A percentile compares a stretch with the other conserved stretches of the same genome.
phyloP scores from a whole-genome alignment of 2,888 invertebrate genomes.

The Eretmocerus hayati region DNA sequence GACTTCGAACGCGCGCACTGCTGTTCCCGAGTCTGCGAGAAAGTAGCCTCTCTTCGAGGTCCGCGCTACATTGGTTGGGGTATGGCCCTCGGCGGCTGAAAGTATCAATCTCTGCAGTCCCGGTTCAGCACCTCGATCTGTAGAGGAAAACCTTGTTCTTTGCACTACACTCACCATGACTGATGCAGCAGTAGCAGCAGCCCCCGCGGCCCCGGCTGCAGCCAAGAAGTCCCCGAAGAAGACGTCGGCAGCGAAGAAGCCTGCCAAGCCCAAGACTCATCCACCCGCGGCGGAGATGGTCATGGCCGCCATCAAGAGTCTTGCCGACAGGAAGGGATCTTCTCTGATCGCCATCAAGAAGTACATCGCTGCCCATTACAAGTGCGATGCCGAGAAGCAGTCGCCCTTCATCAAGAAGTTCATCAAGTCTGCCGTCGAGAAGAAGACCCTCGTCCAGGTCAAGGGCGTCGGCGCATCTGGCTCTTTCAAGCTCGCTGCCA shows the following conservation, averaged over 20 bases:
- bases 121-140: background rate
- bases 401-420: conserved; percentile 56
- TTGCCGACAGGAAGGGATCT: conserved; percentile 56
- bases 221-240: conserved; percentile 22
- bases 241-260: conserved; percentile 16
- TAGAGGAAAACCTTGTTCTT: conserved; percentile 2
- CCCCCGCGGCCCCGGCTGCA: background rate
- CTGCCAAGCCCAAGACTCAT: conserved; percentile 40
- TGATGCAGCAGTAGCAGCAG: conserved; percentile 1
- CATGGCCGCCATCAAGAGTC: conserved; percentile 46
- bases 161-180: no score
- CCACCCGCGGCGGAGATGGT: conserved; percentile 55
- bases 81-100: background rate
- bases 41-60: conserved; percentile 9
- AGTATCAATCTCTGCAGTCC: background rate
- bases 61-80: no score
- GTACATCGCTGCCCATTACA: conserved; percentile 55
- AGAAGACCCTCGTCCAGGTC: conserved; percentile 52
- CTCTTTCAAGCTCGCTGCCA: conserved; percentile 43
- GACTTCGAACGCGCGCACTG: no score
- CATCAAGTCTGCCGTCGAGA: conserved; percentile 52
- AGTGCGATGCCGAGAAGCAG: conserved; percentile 54
- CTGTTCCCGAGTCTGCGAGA: no score
- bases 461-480: conserved; percentile 54
- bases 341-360: conserved; percentile 58